Base-by-base conservation (phyloP, 2,113 vertebrate genomes). In the Holacanthus passer region DNA sequence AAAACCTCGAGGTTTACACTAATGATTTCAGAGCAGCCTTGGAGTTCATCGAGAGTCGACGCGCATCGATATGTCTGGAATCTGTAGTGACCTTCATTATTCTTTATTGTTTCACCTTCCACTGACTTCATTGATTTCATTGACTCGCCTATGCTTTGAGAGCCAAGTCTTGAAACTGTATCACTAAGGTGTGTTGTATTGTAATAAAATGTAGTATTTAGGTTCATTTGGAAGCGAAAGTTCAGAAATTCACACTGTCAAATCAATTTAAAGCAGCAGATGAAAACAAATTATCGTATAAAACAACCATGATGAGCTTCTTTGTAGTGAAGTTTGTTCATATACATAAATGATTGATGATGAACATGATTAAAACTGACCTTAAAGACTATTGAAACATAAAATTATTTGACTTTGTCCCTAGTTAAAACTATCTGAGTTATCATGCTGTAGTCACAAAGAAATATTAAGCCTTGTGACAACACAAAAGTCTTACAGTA, bases 1-100 rank as follows among this genome's bases (percentile, higher is more conserved):
- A 45, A n/a, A 66, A 41, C 52, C 22, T 65, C 8, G 12, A 75
- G 65, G 12, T 73, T 76, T 68, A 73, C 86, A 37, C 37, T 77
- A 79, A 89, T 67, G 62, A 66, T n/a, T 24, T 53, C 29, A 58
- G 32, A 69, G 47, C 66, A 62, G 58, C 39, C 27, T 29, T 13
- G 41, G 32, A 79, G 73, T 81, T 83, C 65, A 82, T 82, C 27
- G 47, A 47, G 37, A 81, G 84, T 75, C 65, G 58, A 52, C 73
- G 47, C n/a, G 41, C 78, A 65, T 84, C 74, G 58, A 32, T 62
- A 35, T 69, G 41, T 77, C 60, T 82, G 48, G 64, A 73, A 65
- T 73, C 68, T 73, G 35, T n/a, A 63, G 69, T 73, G 69, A 48
- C 65, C 77, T 35, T 56, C 12, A 24, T 27, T 73, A 53, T 50